These are phyloP conservation scores for Scyliorhinus canicula DNA, from an alignment of 2,797 vertebrate species.

Conservation along the genomic window DNA sequence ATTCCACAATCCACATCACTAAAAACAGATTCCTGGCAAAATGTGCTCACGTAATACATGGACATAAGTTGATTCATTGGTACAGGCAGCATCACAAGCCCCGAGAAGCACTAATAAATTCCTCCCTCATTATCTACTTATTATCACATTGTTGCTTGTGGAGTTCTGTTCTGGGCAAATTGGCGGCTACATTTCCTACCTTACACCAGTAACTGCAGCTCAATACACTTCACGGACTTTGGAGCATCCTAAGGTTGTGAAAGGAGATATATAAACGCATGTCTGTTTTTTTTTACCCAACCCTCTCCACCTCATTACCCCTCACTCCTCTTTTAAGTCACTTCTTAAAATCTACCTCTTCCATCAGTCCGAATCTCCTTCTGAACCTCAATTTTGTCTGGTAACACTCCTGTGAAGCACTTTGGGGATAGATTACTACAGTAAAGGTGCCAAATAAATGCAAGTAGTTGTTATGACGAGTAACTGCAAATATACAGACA, in stretches of 20 bases:
- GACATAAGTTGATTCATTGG: no score
- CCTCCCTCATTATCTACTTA: background rate
- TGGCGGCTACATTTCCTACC: background rate
- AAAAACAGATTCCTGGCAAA: no score
- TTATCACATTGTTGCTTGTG: background rate
- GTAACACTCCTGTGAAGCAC: no score
- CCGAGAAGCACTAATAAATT: no score
- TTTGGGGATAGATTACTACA: background rate
- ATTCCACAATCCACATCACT: no score
- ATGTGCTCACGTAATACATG: no score
- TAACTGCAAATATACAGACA: background rate
- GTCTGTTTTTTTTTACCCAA: background rate
- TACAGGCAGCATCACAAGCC: no score
- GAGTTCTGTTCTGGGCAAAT: background rate
- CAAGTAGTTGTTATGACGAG: background rate
- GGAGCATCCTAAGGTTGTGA: background rate
- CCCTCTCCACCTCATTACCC: background rate
- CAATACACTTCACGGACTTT: background rate
- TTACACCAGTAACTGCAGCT: background rate
- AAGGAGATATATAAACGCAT: background rate
- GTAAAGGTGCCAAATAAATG: background rate
- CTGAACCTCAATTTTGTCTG: background rate
- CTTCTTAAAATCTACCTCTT: background rate
- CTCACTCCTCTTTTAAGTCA: background rate
- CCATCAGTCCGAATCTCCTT: no score